phyloP scores from a whole-genome alignment of 2,797 vertebrate species.

The Lagocephalus sceleratus region DNA sequence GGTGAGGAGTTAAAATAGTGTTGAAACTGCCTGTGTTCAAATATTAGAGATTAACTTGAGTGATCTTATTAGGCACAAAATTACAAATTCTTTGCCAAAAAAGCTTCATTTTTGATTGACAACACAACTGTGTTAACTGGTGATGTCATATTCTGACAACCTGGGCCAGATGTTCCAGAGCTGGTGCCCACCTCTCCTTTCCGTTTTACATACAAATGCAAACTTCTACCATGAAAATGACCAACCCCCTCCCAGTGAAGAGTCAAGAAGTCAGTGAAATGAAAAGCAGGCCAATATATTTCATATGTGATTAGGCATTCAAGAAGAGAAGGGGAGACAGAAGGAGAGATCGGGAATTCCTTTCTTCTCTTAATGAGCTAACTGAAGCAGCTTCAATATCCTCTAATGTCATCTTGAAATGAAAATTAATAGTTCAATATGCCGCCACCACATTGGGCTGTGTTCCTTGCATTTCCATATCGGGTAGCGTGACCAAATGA shows the following conservation, averaged over 20 bases:
- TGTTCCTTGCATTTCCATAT: slow-evolving; percentile 78
- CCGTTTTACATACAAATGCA: slow-evolving; percentile 43
- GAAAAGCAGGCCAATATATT: slow-evolving; percentile 64
- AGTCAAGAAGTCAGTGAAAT: slow-evolving; percentile 54
- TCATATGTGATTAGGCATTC: slow-evolving; percentile 60
- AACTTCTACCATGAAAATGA: slow-evolving; percentile 42
- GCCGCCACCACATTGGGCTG: slow-evolving; percentile 58
- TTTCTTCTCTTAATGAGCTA: slow-evolving; percentile 65
- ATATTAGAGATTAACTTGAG: no score
- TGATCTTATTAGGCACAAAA: neutral
- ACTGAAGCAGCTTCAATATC: slow-evolving; percentile 78
- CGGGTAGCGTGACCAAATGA: slow-evolving; percentile 81
- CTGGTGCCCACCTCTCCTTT: slow-evolving; percentile 13
- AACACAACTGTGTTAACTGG: no score
- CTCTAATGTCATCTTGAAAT: slow-evolving; percentile 81
- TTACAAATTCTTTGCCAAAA: neutral
- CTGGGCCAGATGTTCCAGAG: slow-evolving; percentile 11
- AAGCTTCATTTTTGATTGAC: no score
- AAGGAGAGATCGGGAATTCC: slow-evolving; percentile 51
- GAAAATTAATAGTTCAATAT: slow-evolving; percentile 81
- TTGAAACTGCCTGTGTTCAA: no score
- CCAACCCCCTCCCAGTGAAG: slow-evolving; percentile 33
- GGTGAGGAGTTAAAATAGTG: no score
- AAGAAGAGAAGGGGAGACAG: slow-evolving; percentile 24
- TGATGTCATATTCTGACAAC: slow-evolving; percentile 9